Percentiles rank a stretch among this genome's conserved stretches.
Evolutionary conservation across 2,797 vertebrate species (phyloP).

Genomic region (Antrozous pallidus): DNA sequence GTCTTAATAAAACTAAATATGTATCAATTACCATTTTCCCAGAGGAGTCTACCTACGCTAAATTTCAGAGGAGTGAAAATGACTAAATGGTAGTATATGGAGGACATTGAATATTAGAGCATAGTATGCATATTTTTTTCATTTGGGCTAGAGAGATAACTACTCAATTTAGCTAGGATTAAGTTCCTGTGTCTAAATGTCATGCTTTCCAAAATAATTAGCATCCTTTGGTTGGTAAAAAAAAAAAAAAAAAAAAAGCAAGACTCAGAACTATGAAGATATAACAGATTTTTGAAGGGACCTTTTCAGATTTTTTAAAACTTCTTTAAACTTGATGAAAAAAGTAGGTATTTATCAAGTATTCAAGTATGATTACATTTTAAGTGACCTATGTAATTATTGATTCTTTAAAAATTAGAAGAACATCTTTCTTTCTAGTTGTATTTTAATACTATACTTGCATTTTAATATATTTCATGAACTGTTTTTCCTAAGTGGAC

Average conservation of each 20-base stretch:
- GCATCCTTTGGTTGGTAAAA: background rate
- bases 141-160: background rate
- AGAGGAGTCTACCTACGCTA: background rate
- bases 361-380: background rate
- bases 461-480: background rate
- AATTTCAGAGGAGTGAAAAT: background rate
- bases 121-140: background rate
- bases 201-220: background rate
- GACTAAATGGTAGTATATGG: background rate
- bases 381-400: background rate
- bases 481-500: background rate
- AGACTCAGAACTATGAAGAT: background rate
- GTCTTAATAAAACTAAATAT: background rate
- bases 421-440: background rate
- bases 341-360: background rate
- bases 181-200: background rate
- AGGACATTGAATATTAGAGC: background rate
- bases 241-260: constrained; percentile 24
- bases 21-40: background rate
- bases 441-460: background rate
- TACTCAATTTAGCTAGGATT: background rate
- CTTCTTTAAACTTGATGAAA: background rate
- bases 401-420: background rate
- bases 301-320: background rate
- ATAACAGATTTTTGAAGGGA: background rate